Evolutionary conservation across 1,140 invertebrate genomes (phyloP).

Genomic region (Macrocentrus cingulum): DNA sequence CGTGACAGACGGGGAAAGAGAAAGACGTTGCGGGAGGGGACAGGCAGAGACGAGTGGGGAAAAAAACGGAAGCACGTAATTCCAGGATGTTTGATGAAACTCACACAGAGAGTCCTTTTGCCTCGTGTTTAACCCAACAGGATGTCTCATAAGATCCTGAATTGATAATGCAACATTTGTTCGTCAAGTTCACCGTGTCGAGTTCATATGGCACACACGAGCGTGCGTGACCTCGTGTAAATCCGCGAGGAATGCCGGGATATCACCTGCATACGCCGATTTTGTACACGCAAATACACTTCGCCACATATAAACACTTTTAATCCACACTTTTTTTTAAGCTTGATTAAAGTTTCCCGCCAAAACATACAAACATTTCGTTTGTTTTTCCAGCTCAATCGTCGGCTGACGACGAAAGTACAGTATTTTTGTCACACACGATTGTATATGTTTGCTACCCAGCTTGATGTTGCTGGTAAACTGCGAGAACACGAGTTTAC

Average conservation of each 20-base stretch:
- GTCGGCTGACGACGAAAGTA: too few species aligned
- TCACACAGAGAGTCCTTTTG: neutral
- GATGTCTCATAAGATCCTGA: neutral
- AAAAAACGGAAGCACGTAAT: constrained; percentile 27
- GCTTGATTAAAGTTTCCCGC: too few species aligned
- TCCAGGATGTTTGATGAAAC: constrained; percentile 20
- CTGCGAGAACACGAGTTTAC: constrained; percentile 10
- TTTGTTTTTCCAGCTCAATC: too few species aligned
- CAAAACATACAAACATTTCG: too few species aligned
- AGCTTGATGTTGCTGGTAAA: neutral
- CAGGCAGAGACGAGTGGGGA: neutral
- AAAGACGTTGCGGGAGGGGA: neutral
- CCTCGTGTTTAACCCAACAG: neutral
- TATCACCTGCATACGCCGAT: constrained; percentile 11
- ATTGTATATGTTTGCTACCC: constrained; percentile 11
- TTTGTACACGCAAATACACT: neutral
- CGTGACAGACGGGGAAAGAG: constrained; percentile 6
- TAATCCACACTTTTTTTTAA: too few species aligned
- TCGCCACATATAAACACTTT: too few species aligned
- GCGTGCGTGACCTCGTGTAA: constrained; percentile 24
- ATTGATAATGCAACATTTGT: neutral
- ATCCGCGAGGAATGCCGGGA: constrained; percentile 9
- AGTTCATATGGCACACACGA: constrained; percentile 27
- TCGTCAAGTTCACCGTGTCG: neutral
- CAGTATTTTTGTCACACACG: neutral